Evolutionary conservation across 2,113 vertebrate genomes (phyloP).

Genomic region (Drymodes brunneopygia): DNA sequence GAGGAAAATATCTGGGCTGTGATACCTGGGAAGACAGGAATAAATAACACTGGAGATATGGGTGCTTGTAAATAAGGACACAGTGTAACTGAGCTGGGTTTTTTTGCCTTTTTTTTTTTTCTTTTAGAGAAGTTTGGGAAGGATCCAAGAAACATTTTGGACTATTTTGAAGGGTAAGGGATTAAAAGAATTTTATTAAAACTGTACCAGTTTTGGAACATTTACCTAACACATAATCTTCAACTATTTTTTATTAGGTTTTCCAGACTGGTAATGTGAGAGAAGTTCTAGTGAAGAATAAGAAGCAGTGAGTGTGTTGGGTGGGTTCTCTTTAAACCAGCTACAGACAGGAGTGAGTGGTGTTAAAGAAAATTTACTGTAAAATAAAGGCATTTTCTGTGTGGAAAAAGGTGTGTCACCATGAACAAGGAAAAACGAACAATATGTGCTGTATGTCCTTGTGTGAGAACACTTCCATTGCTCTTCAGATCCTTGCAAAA

Average conservation of each 20-base stretch:
- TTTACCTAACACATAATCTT: background rate
- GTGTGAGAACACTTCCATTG: background rate
- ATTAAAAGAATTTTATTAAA: background rate
- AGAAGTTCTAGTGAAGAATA: background rate
- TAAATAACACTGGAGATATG: background rate
- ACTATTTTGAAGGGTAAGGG: background rate
- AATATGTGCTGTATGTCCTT: fast-evolving
- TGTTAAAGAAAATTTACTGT: background rate
- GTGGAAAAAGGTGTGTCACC: no score
- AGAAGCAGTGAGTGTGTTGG: background rate
- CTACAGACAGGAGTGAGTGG: background rate
- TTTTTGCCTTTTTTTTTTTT: background rate
- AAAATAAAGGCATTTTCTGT: background rate
- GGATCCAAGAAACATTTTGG: background rate
- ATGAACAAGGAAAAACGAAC: background rate
- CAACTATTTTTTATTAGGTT: background rate
- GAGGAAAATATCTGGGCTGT: background rate
- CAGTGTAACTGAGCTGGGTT: background rate
- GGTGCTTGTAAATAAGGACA: background rate
- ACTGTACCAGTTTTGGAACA: background rate
- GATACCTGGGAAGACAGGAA: background rate
- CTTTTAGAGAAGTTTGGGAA: background rate
- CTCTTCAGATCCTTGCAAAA: background rate
- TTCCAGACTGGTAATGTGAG: background rate
- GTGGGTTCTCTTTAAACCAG: background rate